These are phyloP conservation scores for Brotula barbata DNA, from an alignment of 2,797 vertebrate genomes.

Conservation along the genomic window DNA sequence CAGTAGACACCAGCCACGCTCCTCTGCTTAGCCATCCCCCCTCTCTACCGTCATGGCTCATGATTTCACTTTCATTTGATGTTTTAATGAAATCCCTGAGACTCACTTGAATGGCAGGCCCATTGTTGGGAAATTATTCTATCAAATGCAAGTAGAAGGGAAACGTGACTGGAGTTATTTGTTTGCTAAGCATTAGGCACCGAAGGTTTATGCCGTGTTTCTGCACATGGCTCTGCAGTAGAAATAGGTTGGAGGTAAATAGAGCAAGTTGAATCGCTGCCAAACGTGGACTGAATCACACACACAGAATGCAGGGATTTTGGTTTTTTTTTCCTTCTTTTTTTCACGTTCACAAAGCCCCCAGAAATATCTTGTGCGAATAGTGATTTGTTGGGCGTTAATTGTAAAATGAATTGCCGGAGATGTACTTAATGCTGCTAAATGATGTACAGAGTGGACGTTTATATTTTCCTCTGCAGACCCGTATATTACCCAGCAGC, in stretches of 20 bases:
- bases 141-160: constrained; percentile 70
- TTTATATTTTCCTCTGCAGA: constrained; percentile 43
- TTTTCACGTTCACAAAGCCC: constrained; percentile 19
- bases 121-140: constrained; percentile 77
- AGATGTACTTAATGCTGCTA: constrained; percentile 45
- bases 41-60: constrained; percentile 75
- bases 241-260: constrained; percentile 35
- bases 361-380: constrained; percentile 22
- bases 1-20: constrained; percentile 75
- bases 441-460: constrained; percentile 33
- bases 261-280: constrained; percentile 20
- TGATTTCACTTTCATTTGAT: constrained; percentile 82
- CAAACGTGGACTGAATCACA: constrained; percentile 21
- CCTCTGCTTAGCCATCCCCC: constrained; percentile 74
- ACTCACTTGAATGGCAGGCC: constrained; percentile 71
- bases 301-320: not conserved
- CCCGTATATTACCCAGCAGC: constrained; percentile 45
- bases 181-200: constrained; percentile 58
- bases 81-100: constrained; percentile 80
- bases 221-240: constrained; percentile 14
- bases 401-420: constrained; percentile 48
- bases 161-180: constrained; percentile 67
- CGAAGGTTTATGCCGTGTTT: constrained; percentile 46
- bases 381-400: constrained; percentile 15
- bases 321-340: too few species aligned